Evolutionary conservation across 2,113 vertebrate species (phyloP).

Genomic region (Atrichornis clamosus): DNA sequence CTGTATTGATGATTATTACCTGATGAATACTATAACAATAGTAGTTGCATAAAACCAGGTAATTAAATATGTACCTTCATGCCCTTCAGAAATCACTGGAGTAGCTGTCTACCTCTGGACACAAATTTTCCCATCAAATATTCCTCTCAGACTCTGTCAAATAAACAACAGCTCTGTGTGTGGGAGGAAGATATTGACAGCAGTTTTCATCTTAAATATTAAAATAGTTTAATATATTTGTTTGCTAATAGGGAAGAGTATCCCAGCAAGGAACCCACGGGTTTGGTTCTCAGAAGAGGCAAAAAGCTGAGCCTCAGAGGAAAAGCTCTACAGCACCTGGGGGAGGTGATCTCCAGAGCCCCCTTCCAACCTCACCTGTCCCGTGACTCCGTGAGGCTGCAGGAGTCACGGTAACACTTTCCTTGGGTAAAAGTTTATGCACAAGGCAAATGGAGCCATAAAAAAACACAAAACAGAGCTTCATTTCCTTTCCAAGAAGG

Average conservation of each 20-base stretch:
- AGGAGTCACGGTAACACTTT: not conserved
- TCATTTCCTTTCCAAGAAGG: not conserved
- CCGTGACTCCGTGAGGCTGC: not conserved
- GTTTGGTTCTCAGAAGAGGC: not conserved
- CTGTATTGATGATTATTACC: not conserved
- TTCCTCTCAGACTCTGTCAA: not conserved
- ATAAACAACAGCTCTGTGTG: not conserved
- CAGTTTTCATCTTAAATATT: not conserved
- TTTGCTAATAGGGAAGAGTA: not conserved
- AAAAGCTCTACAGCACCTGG: not conserved
- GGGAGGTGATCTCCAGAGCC: not conserved
- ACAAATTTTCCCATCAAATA: not conserved
- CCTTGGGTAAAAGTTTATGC: not conserved
- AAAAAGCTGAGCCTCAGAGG: not conserved
- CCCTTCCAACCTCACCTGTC: not conserved
- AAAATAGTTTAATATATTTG: not conserved
- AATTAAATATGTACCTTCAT: not conserved
- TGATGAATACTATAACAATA: not conserved
- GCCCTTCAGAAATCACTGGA: not conserved
- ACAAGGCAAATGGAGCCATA: not conserved
- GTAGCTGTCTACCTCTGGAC: not conserved
- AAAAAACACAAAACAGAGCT: accelerated
- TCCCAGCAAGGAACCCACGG: not conserved
- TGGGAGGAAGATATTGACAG: not conserved
- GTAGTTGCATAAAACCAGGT: not conserved